Evolutionary conservation across 2,888 invertebrate species (phyloP), one percentile per base, ranked within the genome.

Genomic region (Furcula furcula): DNA sequence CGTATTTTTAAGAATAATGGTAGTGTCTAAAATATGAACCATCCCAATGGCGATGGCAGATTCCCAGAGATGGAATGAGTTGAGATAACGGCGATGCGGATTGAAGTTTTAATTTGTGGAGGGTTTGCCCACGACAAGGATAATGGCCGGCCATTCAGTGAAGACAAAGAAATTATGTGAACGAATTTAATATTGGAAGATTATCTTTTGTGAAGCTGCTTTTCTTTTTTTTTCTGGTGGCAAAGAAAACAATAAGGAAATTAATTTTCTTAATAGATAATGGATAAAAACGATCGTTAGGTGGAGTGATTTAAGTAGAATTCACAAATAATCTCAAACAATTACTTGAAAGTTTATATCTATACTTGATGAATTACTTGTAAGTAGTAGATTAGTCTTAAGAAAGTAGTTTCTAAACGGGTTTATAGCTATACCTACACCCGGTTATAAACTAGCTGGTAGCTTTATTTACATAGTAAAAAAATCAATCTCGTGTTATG

Each of bases 121-220:
- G 23, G 38, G 31, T 15, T 22, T 23, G 22, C 12, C 36, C 21
- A 48, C 31, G 39, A 53, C 40, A 34, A 40, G 33, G 34, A 34
- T 35, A 49, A 46, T 39, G 32, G 10, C 31, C 19, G 19, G 14
- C 35, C 36, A 40, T 50, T 38, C 36, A 29, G 34, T 20, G 26
- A 30, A 43, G 40, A 41, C 43, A 46, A 50, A 54, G 47, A 50
- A 53, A 56, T 50, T 45, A 43, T 56, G 47, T 45, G 30, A 44
- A 44, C 46, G 49, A 44, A 46, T 49, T 43, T 36, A 16, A 33
- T 44, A 34, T 46, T 44, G 36, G 36, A 31, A 29, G 36, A 38
- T 10, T 33, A 23, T 36, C 32, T 28, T 47, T 51, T 38, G 25
- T 31, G 11, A 27, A 23, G 27, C 21, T 7, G 23, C 7, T 2